Base-by-base conservation (phyloP, 1,140 invertebrate genomes). In the Scaptomyza graminum region DNA sequence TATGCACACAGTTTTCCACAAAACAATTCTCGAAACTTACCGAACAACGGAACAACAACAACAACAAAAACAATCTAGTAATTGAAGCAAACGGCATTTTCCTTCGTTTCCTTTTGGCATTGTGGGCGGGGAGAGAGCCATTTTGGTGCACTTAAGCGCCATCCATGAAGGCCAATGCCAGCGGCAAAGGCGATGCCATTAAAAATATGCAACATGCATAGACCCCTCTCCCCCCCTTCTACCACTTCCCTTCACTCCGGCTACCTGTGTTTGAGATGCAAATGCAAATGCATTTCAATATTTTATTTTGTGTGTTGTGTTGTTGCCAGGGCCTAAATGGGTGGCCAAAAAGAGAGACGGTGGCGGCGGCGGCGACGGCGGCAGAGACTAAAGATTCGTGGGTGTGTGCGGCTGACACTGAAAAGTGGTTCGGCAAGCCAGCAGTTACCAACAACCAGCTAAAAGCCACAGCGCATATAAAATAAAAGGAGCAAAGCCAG, bases 371-470 rank as follows among this genome's bases (percentile, higher is more conserved):
- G n/a, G n/a, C n/a, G n/a, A n/a, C 18, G 18, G 34, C 9, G 9
- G 9, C 11, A 9, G 9, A 4, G 59, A 16, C 66, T 3, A 50
- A 50, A 28, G 47, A 16, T 3, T 62, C 73, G 80, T 84, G 65
- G 80, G 80, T 64, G 73, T 64, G 73, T 84, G 76, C 39, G 60
- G 37, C 62, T 84, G 80, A 79, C 80, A 76, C 65, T 77, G 69
- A 81, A 66, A 81, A 82, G 79, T 77, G 64, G 79, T 66, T 60
- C 31, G 59, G 62, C 72, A 64, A 49, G 67, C 55, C 22, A 22
- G 18, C 18, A 22, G 44, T 37, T 28, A 43, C 25, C 41, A 22
- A 28, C 39, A 44, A 28, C 39, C 15, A 34, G 31, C 22, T 41
- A 34, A 34, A 9, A 39, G 41, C 15, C 50, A 47, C 52, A n/a